A percentile compares a stretch with the other conserved stretches of the same genome.
These are phyloP conservation scores for Lottia gigantea DNA, from an alignment of 2,888 invertebrate species.

Conservation along the genomic window DNA sequence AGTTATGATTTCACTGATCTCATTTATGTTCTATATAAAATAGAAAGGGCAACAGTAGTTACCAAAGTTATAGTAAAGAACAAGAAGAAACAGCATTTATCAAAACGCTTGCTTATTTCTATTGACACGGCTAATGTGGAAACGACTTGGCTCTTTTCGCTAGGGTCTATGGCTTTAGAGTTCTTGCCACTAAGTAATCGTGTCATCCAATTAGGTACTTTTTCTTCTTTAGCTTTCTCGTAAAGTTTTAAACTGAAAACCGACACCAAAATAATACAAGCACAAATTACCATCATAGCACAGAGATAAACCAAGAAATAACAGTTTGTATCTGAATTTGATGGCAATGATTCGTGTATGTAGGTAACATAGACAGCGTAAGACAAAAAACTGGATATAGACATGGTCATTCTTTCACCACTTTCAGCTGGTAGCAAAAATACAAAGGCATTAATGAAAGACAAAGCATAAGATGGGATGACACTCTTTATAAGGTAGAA, in stretches of 20 bases:
- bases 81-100: background rate
- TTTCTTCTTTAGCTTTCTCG: background rate
- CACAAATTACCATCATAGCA: background rate
- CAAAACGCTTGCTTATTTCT: background rate
- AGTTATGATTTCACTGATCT: no score
- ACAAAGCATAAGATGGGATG: background rate
- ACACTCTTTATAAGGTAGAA: background rate
- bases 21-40: no score
- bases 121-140: no score
- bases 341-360: background rate
- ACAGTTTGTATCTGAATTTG: background rate
- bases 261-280: background rate
- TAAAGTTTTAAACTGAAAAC: background rate
- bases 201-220: no score
- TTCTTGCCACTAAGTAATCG: no score
- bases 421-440: background rate
- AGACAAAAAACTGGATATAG: background rate
- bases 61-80: background rate
- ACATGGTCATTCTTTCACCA: conserved; percentile 7
- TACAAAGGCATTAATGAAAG: background rate
- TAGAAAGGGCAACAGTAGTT: no score
- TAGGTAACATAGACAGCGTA: conserved; percentile 1
- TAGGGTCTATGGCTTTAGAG: no score
- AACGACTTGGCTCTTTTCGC: no score
- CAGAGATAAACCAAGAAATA: background rate